Conservation (phyloP, 1,140 invertebrate species). For the Papilio polytes region DNA sequence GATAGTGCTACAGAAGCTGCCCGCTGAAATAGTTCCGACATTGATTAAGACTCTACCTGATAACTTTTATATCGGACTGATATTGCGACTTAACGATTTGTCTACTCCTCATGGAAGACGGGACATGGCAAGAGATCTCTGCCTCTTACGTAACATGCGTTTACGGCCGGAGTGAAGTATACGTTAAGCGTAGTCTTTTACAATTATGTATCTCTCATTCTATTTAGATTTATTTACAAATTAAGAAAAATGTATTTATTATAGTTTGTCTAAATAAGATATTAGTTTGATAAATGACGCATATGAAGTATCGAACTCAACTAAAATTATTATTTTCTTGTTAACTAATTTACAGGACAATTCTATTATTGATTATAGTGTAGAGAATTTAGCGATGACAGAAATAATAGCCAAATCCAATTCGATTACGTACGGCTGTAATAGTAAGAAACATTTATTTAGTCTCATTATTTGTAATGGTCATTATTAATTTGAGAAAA, state of each 20-base stretch:
- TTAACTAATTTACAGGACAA: too few relatives aligned
- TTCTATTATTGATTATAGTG: too few relatives aligned
- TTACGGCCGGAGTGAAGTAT: constrained; percentile 81
- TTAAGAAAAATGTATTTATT: neutral
- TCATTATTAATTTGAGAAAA: too few relatives aligned
- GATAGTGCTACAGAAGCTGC: constrained; percentile 92
- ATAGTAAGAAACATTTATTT: too few relatives aligned
- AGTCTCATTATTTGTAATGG: too few relatives aligned
- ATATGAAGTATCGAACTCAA: too few relatives aligned
- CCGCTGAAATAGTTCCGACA: constrained; percentile 90
- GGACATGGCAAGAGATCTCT: constrained; percentile 92
- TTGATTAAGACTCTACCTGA: constrained; percentile 91
- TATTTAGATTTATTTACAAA: neutral
- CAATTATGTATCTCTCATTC: constrained; percentile 31
- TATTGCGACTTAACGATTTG: constrained; percentile 91
- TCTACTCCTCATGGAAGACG: constrained; percentile 88
- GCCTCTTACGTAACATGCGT: constrained; percentile 91
- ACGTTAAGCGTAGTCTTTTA: neutral
- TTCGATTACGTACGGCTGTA: too few relatives aligned
- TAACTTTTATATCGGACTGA: constrained; percentile 88
- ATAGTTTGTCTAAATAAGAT: too few relatives aligned
- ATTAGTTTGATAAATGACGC: too few relatives aligned
- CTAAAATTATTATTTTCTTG: too few relatives aligned
- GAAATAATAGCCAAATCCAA: too few relatives aligned
- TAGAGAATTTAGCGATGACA: too few relatives aligned